phyloP scores from a whole-genome alignment of 2,888 invertebrate genomes.

The Napeogenes inachia region DNA sequence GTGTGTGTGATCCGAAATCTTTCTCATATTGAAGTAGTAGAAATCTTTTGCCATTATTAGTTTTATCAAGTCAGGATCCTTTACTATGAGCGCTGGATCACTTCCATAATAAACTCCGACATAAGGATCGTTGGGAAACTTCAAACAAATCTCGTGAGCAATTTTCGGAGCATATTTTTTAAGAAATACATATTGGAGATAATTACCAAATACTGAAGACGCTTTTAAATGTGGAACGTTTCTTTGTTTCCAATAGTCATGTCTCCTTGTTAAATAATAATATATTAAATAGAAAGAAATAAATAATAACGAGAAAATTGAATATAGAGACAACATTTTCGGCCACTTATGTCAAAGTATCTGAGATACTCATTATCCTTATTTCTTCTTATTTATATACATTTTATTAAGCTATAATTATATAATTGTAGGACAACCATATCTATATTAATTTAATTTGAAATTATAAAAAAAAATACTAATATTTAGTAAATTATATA shows the following conservation, averaged over 20 bases:
- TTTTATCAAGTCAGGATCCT: conserved; percentile 53
- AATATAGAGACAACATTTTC: conserved; percentile 12
- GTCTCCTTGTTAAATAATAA: conserved; percentile 15
- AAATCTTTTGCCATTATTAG: conserved; percentile 52
- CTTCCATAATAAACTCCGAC: conserved; percentile 57
- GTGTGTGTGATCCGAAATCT: conserved; percentile 41
- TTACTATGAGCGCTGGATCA: conserved; percentile 50
- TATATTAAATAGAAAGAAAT: conserved; percentile 13
- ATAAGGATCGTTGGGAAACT: conserved; percentile 47
- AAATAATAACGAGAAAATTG: neutral
- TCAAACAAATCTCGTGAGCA: conserved; percentile 42
- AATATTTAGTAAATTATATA: too few relatives aligned
- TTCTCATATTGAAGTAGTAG: conserved; percentile 55
- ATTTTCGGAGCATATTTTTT: conserved; percentile 39
- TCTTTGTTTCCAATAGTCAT: conserved; percentile 48
- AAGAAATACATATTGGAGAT: conserved; percentile 42
- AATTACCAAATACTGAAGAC: conserved; percentile 51
- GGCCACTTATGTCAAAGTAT: neutral
- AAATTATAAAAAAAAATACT: too few relatives aligned
- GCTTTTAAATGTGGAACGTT: conserved; percentile 46
- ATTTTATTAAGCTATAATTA: too few relatives aligned
- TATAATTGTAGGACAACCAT: too few relatives aligned
- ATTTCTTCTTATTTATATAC: too few relatives aligned
- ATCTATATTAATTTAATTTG: too few relatives aligned
- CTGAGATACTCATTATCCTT: neutral